A percentile compares a stretch with the other conserved stretches of the same genome.
Evolutionary conservation across 2,888 invertebrate genomes (phyloP).

Genomic region (Mimachlamys varia): DNA sequence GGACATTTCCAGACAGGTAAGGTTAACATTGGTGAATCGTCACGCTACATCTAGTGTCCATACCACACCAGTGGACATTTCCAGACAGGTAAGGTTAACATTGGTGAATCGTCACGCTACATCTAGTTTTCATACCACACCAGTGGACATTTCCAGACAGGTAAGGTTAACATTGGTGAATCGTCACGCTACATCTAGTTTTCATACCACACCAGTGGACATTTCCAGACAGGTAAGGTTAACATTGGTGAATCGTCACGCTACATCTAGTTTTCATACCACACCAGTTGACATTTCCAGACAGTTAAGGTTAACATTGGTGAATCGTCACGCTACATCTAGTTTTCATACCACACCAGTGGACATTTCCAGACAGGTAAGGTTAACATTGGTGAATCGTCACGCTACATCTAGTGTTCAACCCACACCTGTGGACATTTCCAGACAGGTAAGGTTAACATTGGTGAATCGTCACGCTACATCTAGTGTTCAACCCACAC

Average conservation of each 20-base stretch:
- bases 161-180: background rate
- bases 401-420: background rate
- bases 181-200: background rate
- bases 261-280: background rate
- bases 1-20: background rate
- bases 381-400: background rate
- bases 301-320: background rate
- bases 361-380: background rate
- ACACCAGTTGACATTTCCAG: background rate
- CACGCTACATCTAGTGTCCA: too few species aligned
- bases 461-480: background rate
- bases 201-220: background rate
- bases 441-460: background rate
- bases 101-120: background rate
- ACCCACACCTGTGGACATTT: background rate
- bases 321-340: background rate
- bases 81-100: too few species aligned
- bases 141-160: background rate
- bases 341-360: background rate
- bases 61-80: too few species aligned
- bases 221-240: background rate
- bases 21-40: background rate
- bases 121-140: background rate
- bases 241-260: background rate
- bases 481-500: background rate